These are phyloP conservation scores for Trichonephila inaurata DNA, from an alignment of 1,140 invertebrate species.

Conservation along the genomic window DNA sequence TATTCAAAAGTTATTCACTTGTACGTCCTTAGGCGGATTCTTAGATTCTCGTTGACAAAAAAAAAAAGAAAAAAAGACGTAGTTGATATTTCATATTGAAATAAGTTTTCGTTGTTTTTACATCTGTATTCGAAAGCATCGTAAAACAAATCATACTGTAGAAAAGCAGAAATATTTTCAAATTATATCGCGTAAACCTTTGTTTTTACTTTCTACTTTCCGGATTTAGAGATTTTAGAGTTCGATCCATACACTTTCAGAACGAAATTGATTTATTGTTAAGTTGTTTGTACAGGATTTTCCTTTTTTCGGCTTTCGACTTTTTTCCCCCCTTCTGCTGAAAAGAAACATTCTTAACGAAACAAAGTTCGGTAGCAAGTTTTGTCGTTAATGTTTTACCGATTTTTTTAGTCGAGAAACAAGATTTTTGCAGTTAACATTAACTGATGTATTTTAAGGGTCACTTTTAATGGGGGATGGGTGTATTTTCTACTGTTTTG, in stretches of 20 bases:
- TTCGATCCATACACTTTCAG: constrained; percentile 31
- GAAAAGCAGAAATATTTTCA: constrained; percentile 7
- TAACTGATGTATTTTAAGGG: neutral
- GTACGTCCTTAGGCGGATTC: neutral
- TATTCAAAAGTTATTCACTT: constrained; percentile 18
- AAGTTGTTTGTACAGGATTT: constrained; percentile 29
- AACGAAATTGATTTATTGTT: constrained; percentile 36
- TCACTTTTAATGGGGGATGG: neutral
- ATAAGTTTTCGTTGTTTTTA: constrained; percentile 12
- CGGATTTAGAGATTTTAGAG: constrained; percentile 22
- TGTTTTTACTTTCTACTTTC: constrained; percentile 4
- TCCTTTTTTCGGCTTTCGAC: neutral
- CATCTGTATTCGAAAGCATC: neutral
- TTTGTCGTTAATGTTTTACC: neutral
- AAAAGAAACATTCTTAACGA: neutral
- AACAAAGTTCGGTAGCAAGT: constrained; percentile 17
- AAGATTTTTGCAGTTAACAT: neutral
- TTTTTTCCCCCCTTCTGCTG: neutral
- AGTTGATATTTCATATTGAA: constrained; percentile 23
- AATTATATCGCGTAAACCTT: neutral
- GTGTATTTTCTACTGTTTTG: neutral
- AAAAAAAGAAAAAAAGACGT: neutral
- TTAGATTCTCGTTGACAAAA: neutral
- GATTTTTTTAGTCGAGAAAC: neutral
- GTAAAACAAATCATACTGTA: neutral